Base-by-base conservation (phyloP, 2,113 vertebrate species). In the Tragelaphus imberbis region DNA sequence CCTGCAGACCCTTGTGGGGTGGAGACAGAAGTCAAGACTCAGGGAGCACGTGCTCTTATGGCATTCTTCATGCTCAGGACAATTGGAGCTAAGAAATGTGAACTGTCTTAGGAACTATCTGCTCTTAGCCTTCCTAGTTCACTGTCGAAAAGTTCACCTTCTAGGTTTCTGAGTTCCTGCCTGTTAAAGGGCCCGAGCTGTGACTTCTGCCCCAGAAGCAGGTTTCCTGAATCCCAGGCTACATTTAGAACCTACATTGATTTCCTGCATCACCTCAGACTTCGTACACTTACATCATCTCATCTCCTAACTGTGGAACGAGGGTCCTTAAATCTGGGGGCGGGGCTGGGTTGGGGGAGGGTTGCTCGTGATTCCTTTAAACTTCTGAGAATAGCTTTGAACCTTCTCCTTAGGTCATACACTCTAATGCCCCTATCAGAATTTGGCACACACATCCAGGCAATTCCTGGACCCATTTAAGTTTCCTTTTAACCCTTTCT, bases 281-380 rank as follows among this genome's bases (percentile, higher is more conserved):
- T 19, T 25, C 13, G 1, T 13, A 13, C 25, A 49, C 12, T 11
- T 9, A 7, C 11, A 15, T 40, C 71, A 61, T 84, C 51, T 84
- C 84, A n/a, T 44, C 23, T 40, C 53, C 71, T 59, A 4, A 30
- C 28, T 94, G 87, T 44, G 16, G 15, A 44, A 65, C 6, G 28
- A 15, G 36, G 7, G 30, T 84, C 3, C n/a, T 55, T 44, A 88
- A 71, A 40, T 65, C 9, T 33, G 36, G 36, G 36, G 10, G 21
- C 0, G 33, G 30, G 8, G 10, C 13, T 15, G 4, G 27, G 28
- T 44, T 44, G 12, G 21, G 0, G 2, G 33, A 8, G 65, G 4
- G n/a, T n/a, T 40, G 19, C 17, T 51, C 9, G 0, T 12, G 2
- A 47, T 90, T 91, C 21, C 36, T 85, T 71, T 55, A 40, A 79